Evolutionary conservation across 2,113 vertebrate species (phyloP).

Genomic region (Antechinus stuartii): DNA sequence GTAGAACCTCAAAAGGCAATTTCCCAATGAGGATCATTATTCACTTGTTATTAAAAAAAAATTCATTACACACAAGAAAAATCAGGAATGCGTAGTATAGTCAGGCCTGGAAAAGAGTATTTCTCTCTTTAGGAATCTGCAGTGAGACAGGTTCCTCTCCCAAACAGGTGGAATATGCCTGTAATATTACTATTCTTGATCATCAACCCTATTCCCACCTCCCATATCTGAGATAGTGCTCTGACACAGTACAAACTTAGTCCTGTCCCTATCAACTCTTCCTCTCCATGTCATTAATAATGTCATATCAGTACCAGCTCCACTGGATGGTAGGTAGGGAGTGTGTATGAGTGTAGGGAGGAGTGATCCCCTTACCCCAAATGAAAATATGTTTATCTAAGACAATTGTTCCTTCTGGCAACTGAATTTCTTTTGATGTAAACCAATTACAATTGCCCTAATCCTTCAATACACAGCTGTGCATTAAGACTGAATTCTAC

Average conservation of each 20-base stretch:
- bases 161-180: not conserved
- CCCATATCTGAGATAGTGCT: too few species aligned
- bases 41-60: not conserved
- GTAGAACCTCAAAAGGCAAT: not conserved
- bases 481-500: too few species aligned
- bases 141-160: not conserved
- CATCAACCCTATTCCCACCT: not conserved
- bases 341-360: not conserved
- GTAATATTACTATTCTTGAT: not conserved
- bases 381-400: not conserved
- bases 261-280: not conserved
- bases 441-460: rapidly evolving
- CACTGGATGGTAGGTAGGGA: not conserved
- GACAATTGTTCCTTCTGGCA: rapidly evolving
- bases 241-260: rapidly evolving
- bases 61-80: not conserved
- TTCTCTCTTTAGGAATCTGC: not conserved
- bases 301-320: too few species aligned
- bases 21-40: not conserved
- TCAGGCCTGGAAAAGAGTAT: not conserved
- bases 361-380: not conserved
- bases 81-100: not conserved
- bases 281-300: too few species aligned
- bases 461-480: too few species aligned
- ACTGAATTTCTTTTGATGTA: not conserved